phyloP scores from a whole-genome alignment of 30 jellyfish, hydroid and myxozoan genomes.

The Rhopilema esculentum region DNA sequence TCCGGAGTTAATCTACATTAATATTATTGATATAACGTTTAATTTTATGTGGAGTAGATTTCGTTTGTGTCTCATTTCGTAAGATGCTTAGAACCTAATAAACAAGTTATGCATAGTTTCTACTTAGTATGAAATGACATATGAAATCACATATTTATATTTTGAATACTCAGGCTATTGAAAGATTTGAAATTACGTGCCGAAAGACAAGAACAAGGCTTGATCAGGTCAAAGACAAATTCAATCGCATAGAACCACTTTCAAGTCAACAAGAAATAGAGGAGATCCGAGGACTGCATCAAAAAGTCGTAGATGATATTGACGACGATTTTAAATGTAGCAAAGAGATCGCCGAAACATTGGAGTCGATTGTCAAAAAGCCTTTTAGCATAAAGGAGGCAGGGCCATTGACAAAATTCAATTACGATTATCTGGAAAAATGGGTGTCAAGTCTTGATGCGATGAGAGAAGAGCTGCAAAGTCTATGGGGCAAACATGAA shows the following conservation, averaged over 20 bases:
- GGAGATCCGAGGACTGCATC: conserved; percentile 53
- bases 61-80: too few relatives aligned
- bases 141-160: too few relatives aligned
- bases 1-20: too few relatives aligned
- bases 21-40: too few relatives aligned
- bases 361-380: conserved; percentile 74
- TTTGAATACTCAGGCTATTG: conserved; percentile 75
- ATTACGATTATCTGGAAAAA: conserved; percentile 75
- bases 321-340: conserved; percentile 83
- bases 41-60: too few relatives aligned
- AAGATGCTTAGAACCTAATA: too few relatives aligned
- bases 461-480: conserved; percentile 64
- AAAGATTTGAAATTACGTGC: conserved; percentile 88
- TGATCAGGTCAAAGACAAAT: conserved; percentile 48
- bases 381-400: conserved; percentile 65
- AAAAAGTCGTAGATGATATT: conserved; percentile 73
- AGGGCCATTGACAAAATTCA: conserved; percentile 65
- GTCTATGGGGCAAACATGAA: conserved; percentile 68
- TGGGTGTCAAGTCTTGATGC: conserved; percentile 60
- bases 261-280: conserved; percentile 70
- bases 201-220: conserved; percentile 58
- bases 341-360: conserved; percentile 74
- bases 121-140: too few relatives aligned
- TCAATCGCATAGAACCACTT: conserved; percentile 56
- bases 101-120: too few relatives aligned